phyloP scores from a whole-genome alignment of 2,113 vertebrate species.

The Malurus elegans region DNA sequence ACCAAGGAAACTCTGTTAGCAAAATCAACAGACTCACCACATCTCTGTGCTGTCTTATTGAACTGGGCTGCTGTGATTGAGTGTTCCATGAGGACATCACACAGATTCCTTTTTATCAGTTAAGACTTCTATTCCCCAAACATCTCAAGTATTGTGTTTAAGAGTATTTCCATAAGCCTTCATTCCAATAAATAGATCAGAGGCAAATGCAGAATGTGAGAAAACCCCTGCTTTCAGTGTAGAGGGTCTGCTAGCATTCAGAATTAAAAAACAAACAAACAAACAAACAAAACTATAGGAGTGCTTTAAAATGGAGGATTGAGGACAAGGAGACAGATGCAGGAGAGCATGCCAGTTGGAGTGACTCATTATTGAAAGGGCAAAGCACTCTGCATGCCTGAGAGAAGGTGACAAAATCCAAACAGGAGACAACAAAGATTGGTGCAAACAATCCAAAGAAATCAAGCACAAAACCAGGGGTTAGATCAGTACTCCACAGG shows the following conservation, averaged over 20 bases:
- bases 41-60: neutral
- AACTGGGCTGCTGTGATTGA: neutral
- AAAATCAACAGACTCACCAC: neutral
- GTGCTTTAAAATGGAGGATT: neutral
- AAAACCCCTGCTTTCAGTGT: neutral
- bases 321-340: neutral
- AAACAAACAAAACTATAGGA: neutral
- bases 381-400: neutral
- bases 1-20: neutral
- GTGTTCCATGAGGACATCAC: neutral
- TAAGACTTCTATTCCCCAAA: neutral
- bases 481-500: neutral
- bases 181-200: neutral
- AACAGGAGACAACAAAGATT: neutral
- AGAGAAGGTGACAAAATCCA: neutral
- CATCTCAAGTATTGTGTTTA: neutral
- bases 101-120: neutral
- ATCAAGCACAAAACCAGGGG: neutral
- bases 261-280: neutral
- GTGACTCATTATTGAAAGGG: neutral
- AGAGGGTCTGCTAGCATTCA: neutral
- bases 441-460: neutral
- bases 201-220: neutral
- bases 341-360: neutral
- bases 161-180: neutral